Base-by-base conservation (phyloP, 2,888 invertebrate genomes). In the Apomyelois bistriatella region DNA sequence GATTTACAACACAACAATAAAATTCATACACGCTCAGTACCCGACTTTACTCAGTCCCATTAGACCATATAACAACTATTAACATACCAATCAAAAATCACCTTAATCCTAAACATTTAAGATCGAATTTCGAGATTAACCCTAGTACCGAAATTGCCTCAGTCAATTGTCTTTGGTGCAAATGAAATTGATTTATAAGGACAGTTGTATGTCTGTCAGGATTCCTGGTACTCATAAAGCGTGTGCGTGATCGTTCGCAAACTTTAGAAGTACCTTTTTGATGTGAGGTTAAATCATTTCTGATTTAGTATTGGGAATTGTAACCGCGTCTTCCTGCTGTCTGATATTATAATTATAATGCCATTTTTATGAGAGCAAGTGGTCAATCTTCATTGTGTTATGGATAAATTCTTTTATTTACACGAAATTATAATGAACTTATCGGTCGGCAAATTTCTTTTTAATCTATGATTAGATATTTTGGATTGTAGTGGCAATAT, bases 111-210 rank as follows among this genome's bases (percentile, higher is more conserved):
- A 0, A 9, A 5, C 5, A 3, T 22, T 47, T 60, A 58, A 52
- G 54, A 54, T 57, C 50, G 12, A 48, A 37, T 57, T 48, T 65
- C 22, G 41, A 40, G 22, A 3, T n/a, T 28, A 1, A 5, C 28
- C 35, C 53, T 16, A 51, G 57, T 53, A 43, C 61, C 60, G 58
- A 58, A 58, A 67, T 63, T 60, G 62, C 61, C 61, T 62, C 69
- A 66, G 8, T 74, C 80, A 79, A 87, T 86, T 87, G 86, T 87
- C 86, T 86, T 81, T 73, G 73, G 73, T 61, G 68, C 66, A 77
- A 79, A 85, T 83, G 82, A 85, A 84, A 84, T 82, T 88, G 86
- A 88, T 88, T 88, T 88, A 89, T 79, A 74, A 58, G 10, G 79
- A 72, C 76, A 75, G 72, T 61, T 66, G 76, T 77, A 64, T 74